Base-by-base conservation (phyloP, 2,797 vertebrate genomes). In the Antrozous pallidus region DNA sequence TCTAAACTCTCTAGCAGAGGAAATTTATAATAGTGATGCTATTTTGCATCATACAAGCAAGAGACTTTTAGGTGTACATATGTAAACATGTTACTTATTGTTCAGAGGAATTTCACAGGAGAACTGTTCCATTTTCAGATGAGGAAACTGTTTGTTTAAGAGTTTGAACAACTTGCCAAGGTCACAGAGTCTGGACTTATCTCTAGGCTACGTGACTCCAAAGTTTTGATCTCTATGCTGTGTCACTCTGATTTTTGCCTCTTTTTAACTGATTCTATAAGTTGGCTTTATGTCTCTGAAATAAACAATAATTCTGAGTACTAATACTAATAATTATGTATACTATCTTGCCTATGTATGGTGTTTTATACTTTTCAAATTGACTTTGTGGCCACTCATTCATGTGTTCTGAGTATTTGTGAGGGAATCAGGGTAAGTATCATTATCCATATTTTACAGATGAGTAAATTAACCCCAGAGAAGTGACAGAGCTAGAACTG, bases 1-100 rank as follows among this genome's bases (percentile, higher is more conserved):
- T 94, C 47, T 87, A 95, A 95, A 26, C 42, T 79, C 40, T 93
- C 20, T 92, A 88, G 85, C 93, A 90, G n/a, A 84, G 40, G 31
- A 90, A 79, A 78, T 84, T 80, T 85, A 36, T 93, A 58, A 81
- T 73, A 54, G 58, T 40, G 71, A 26, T 49, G 51, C 26, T n/a
- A 67, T 94, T 95, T 84, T 85, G 86, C 51, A 82, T 2, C 54
- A 92, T 85, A n/a, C 7, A 65, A 67, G 70, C n/a, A 88, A 77
- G 54, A 80, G 45, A 9, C 20, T 54, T 82, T 74, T 61, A 65
- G 36, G 13, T 74, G 2, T 51, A 45, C 38, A 8, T 83, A 51
- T 54, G 9, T 85, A 54, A 71, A 47, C 51, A 78, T 38, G 51
- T 83, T 78, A 61, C 36, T 93, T 70, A 81, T 65, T 86, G 45